These are phyloP conservation scores for Platalea minor DNA, from an alignment of 2,797 vertebrate species.

Conservation along the genomic window DNA sequence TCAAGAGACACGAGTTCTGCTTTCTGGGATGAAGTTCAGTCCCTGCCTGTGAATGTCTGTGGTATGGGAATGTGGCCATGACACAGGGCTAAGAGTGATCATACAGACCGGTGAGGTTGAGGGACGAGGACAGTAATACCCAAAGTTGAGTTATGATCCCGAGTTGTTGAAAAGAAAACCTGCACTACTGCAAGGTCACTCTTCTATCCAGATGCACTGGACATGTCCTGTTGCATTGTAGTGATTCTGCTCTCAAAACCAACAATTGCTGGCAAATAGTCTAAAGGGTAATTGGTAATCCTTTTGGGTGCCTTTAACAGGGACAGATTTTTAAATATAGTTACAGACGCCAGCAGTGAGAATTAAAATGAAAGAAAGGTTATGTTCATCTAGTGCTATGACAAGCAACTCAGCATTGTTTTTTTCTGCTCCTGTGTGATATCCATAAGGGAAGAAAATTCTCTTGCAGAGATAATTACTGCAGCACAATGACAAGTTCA, in stretches of 20 bases:
- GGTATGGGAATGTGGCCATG: not conserved
- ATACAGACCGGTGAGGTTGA: not conserved
- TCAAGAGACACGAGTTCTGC: accelerated
- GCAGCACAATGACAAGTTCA: not conserved
- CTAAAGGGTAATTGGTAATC: not conserved
- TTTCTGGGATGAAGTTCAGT: not conserved
- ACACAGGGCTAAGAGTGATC: not conserved
- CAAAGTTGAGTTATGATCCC: not conserved
- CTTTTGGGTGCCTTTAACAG: not conserved
- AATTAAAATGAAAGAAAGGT: not conserved
- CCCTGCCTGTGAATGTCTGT: not conserved
- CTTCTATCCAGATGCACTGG: not conserved
- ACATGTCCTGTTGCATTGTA: not conserved
- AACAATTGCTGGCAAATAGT: not conserved
- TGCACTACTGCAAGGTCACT: not conserved
- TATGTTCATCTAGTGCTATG: not conserved
- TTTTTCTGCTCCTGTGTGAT: slow-evolving; percentile 5
- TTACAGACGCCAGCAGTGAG: not conserved
- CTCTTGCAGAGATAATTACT: slow-evolving; percentile 12
- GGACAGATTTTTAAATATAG: not conserved
- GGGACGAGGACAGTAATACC: not conserved
- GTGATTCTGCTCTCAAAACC: not conserved
- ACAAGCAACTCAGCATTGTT: not conserved
- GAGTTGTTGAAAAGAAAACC: not conserved
- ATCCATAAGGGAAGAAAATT: slow-evolving; percentile 8